These are phyloP conservation scores for Liolophura sinensis DNA, from an alignment of 1,140 invertebrate genomes.

Conservation along the genomic window DNA sequence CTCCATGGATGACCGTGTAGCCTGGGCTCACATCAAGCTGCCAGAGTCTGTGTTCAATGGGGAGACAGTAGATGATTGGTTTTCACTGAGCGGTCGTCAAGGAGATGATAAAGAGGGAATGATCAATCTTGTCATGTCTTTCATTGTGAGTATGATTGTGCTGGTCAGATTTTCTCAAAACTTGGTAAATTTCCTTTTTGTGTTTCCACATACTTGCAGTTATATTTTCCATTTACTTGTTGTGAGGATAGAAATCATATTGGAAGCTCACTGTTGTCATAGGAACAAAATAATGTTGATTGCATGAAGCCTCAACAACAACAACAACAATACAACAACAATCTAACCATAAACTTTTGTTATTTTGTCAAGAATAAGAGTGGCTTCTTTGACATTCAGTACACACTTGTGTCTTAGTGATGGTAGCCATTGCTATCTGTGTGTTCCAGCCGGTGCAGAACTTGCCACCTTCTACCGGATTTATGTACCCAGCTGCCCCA, in stretches of 20 bases:
- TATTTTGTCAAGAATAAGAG: not conserved
- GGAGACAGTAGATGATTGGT: constrained; percentile 93
- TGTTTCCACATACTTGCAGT: not conserved
- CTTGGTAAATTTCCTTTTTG: not conserved
- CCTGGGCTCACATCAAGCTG: constrained; percentile 83
- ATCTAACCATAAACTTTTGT: not conserved
- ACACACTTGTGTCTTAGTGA: not conserved
- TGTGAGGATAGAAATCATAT: not conserved
- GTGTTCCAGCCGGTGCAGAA: constrained; percentile 9
- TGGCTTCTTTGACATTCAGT: not conserved
- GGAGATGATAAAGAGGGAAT: constrained; percentile 91
- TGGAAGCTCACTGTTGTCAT: not conserved
- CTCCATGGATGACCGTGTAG: constrained; percentile 92
- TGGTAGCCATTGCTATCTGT: not conserved
- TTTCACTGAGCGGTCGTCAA: constrained; percentile 85
- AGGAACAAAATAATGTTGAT: not conserved
- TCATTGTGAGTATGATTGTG: constrained; percentile 65
- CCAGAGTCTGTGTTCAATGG: constrained; percentile 80
- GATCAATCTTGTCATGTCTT: constrained; percentile 66
- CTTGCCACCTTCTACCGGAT: constrained; percentile 1
- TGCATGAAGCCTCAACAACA: not conserved
- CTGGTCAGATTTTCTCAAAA: not conserved
- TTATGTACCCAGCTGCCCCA: not conserved
- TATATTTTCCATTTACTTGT: not conserved
- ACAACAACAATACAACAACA: not conserved